Evolutionary conservation across 2,797 vertebrate genomes (phyloP), one percentile per base, ranked within the genome.

Genomic region (Amphiprion clarkii): DNA sequence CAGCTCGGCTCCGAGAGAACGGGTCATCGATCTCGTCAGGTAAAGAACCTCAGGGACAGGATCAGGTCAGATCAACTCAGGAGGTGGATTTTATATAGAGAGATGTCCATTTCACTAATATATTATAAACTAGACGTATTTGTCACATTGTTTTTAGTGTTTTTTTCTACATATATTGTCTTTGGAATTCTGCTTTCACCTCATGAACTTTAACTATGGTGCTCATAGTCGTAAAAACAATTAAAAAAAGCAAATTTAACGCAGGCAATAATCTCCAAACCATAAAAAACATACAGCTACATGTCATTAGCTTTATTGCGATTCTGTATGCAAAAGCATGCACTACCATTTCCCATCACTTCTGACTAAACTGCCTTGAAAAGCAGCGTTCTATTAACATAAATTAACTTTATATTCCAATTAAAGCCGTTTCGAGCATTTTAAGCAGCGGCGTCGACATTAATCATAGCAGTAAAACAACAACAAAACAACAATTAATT

Each of bases 1-100:
- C 92, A 95, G 96, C 72, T 96, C 95, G 19, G 97, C 97, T 84
- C 97, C 97, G 9, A 95, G 97, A 87, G 97, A 98, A 81, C 94
- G 97, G 90, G 97, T 99, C 95, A 98, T 99, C 64, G 97, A 98
- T 94, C 96, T 99, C 75, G 97, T 99, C 94, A 97, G 97, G 97
- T 98, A 94, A 19, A 54, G 4, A 46, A 46, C 7, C 0, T 27
- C 1, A 5, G 16, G 31, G 31, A 60, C 13, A 0, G 16, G 46
- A 63, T 49, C 31, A 31, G n/a, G 52, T 55, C 23, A 61, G 39
- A 31, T 67, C 12, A 13, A 14, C 17, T 65, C 48, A 40, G 44
- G 1, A 17, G 21, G 7, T 46, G 4, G 52, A 48, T 57, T 53
- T 12, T 23, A 53, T 51, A 44, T 2, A 44, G 42, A 21, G 21